These are phyloP conservation scores for Butastur rufipennis DNA, from an alignment of 2,113 vertebrate genomes.

Conservation along the genomic window DNA sequence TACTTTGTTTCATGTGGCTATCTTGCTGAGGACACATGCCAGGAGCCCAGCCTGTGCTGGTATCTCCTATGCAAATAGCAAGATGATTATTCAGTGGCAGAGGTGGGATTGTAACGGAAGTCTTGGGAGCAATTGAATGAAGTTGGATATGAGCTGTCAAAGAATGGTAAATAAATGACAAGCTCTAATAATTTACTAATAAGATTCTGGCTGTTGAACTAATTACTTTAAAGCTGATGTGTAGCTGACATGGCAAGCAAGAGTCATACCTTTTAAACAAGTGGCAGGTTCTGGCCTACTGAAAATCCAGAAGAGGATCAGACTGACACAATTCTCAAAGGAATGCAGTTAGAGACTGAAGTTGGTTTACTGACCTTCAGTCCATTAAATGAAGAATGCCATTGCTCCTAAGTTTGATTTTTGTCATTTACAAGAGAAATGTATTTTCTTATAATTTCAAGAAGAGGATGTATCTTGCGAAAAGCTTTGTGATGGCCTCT, in stretches of 20 bases:
- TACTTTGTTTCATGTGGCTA: neutral
- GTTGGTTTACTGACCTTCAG: neutral
- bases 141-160: neutral
- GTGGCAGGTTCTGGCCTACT: neutral
- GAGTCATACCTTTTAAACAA: neutral
- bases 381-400: neutral
- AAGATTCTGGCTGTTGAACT: neutral
- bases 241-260: neutral
- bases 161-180: neutral
- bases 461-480: neutral
- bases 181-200: neutral
- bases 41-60: neutral
- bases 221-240: neutral
- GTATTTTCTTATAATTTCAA: neutral
- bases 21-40: neutral
- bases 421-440: neutral
- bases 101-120: neutral
- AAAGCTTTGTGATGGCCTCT: neutral
- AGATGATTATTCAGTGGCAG: neutral
- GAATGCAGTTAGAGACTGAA: neutral
- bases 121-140: neutral
- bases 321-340: neutral
- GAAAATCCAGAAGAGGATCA: neutral
- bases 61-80: neutral
- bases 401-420: neutral